Base-by-base conservation (phyloP, 2,797 vertebrate species). In the Semotilus atromaculatus region DNA sequence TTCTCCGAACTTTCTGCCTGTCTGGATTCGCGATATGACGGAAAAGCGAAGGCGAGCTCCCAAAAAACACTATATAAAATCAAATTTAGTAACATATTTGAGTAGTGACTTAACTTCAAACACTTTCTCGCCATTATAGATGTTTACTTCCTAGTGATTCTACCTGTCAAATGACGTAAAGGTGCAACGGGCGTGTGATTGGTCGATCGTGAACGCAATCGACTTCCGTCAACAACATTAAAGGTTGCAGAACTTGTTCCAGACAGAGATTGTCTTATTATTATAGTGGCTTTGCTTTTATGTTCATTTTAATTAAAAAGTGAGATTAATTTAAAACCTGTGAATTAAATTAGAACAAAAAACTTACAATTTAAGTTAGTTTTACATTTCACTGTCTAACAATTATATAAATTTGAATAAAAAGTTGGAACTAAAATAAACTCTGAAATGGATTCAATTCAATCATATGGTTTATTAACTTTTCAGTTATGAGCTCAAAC, bases 61-160 rank as follows among this genome's bases (percentile, higher is more conserved):
- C 48, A 40, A 38, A 86, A 68, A 74, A 85, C 68, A 55, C 23
- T n/a, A 55, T 31, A 85, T 73, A 82, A 4, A 64, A 55, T 31
- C 34, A 72, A 11, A 78, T 31, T 40, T 5, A 83, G 10, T 9
- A 87, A 67, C 31, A 84, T 51, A 18, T 26, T 53, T 55, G 14
- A 71, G 40, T 7, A 78, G n/a, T 64, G n/a, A 19, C 31, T 29
- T 10, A 72, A 53, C 77, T 77, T 81, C 18, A 21, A 68, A 38
- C 76, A 60, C 26, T 36, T 76, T 66, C 43, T 81, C 53, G 86
- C 80, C 90, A 89, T 88, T 38, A 43, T 38, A 16, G 67, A 80
- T 92, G 88, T 93, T 95, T 90, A 91, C 89, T 94, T 94, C 94
- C 93, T 90, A 58, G 31, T 90, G 83, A 31, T 36, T 82, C 31